Base-by-base conservation (phyloP, 2,888 invertebrate genomes). In the Drosophila pseudotalamancana region DNA sequence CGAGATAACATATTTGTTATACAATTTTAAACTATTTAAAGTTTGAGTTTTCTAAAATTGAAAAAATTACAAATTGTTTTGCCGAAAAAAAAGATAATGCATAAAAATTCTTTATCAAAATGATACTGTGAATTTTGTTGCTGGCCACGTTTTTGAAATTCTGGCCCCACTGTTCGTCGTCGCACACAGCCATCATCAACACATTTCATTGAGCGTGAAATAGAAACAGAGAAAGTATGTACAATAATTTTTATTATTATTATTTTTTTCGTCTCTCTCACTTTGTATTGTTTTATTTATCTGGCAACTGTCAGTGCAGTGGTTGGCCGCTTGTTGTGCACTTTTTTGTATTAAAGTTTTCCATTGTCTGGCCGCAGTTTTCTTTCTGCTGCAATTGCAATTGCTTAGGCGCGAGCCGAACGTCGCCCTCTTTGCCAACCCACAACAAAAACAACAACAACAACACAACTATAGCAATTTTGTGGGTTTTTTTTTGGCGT, bases 201-300 rank as follows among this genome's bases (percentile, higher is more conserved):
- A 80, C 77, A 88, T 88, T 88, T 84, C 89, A 89, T 89, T 89
- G 87, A 89, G 89, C 89, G 89, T 89, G 89, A 89, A 89, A 89
- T 87, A 81, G 88, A 87, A 89, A 86, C 88, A 89, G 89, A 89
- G 89, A 89, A 89, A 89, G 89, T 89, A 84, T 79, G 78, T 74
- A 82, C 77, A 79, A 82, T 85, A 77, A 77, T 79, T 62, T 79
- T 55, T 48, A 37, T 54, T 53, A 35, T 40, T 60, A 34, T 50
- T 46, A 63, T 54, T 39, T 55, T 59, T 51, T 57, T 56, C 42
- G 35, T 21, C 37, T 40, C 46, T 25, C 57, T 50, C 50, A 43
- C 40, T 34, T 48, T 48, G 48, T 34, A 23, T 43, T 34, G 45
- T 53, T 32, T 48, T 34, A 25, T 43, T 25, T 49, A 40, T 16